These are phyloP conservation scores for Lucifuga dentata DNA, from an alignment of 2,113 vertebrate genomes.

Conservation along the genomic window DNA sequence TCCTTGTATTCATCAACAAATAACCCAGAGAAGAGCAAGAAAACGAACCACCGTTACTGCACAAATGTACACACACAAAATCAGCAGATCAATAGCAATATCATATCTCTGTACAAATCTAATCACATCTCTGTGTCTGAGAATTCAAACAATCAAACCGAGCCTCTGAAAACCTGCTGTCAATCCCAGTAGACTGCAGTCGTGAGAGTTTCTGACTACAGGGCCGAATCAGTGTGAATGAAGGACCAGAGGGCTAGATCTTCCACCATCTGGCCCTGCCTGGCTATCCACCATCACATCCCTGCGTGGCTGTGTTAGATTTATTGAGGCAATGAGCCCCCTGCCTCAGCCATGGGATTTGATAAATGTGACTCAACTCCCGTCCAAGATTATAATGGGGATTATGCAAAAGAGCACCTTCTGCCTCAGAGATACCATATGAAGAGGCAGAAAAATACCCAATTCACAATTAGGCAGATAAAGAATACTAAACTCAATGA, in stretches of 20 bases:
- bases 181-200: conserved; percentile 34
- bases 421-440: conserved; percentile 52
- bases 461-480: conserved; percentile 12
- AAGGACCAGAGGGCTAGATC: conserved; percentile 68
- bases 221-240: conserved; percentile 57
- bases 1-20: conserved; percentile 26
- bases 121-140: conserved; percentile 23
- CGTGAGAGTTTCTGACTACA: conserved; percentile 39
- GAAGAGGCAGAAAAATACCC: conserved; percentile 35
- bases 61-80: conserved; percentile 11
- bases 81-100: conserved; percentile 42
- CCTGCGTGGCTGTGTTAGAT: conserved; percentile 73
- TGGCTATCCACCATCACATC: conserved; percentile 63
- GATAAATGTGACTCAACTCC: conserved; percentile 77
- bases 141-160: conserved; percentile 41
- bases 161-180: conserved; percentile 53
- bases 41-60: neutral
- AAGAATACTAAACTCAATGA: conserved; percentile 7
- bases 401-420: conserved; percentile 79
- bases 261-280: conserved; percentile 78
- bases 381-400: conserved; percentile 78
- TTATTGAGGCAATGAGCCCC: conserved; percentile 80
- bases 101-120: conserved; percentile 35
- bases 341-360: conserved; percentile 75
- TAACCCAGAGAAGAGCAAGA: neutral